phyloP scores from a whole-genome alignment of 2,888 invertebrate species.

The Incurvaria masculella region DNA sequence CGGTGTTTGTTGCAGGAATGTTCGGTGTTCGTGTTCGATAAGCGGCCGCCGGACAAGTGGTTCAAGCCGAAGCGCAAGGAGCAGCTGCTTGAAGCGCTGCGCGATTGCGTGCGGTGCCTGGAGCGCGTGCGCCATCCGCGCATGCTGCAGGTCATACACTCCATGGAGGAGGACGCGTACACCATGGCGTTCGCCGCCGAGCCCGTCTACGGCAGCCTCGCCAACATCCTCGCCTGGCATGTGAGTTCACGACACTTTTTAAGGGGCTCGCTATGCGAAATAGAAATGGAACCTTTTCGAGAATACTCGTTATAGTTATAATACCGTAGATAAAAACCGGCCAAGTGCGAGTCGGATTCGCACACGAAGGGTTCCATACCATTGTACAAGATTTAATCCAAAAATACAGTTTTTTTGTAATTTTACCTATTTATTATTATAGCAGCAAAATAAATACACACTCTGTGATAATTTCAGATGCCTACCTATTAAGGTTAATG shows the following conservation, averaged over 20 bases:
- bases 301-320: background rate
- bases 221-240: constrained; percentile 83
- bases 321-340: too few species aligned
- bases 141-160: constrained; percentile 67
- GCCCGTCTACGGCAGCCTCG: constrained; percentile 83
- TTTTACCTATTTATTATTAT: too few species aligned
- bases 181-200: constrained; percentile 95
- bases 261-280: too few species aligned
- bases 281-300: too few species aligned
- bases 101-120: constrained; percentile 74
- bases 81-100: constrained; percentile 83
- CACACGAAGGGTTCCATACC: too few species aligned
- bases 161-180: constrained; percentile 79
- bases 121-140: constrained; percentile 85
- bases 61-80: constrained; percentile 91
- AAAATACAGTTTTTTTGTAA: too few species aligned
- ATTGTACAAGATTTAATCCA: background rate
- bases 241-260: constrained; percentile 61
- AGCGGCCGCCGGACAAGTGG: constrained; percentile 86
- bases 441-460: too few species aligned
- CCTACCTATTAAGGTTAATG: too few species aligned
- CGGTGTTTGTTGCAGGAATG: constrained; percentile 68
- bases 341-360: too few species aligned
- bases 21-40: constrained; percentile 92
- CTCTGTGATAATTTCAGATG: too few species aligned